phyloP scores from a whole-genome alignment of 2,888 invertebrate genomes.

The Drosophila putrida region DNA sequence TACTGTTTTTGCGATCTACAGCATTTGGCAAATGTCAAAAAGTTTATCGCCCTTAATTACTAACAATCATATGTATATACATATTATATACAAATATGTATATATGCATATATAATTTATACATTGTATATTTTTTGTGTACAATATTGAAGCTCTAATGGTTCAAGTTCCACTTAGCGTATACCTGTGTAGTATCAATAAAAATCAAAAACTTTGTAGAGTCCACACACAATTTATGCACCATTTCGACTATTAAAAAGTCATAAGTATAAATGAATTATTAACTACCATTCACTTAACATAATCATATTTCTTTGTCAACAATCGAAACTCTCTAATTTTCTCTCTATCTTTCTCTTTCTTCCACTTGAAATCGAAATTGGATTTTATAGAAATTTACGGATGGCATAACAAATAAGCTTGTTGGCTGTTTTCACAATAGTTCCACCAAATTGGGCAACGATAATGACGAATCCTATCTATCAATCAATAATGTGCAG shows the following conservation, averaged over 20 bases:
- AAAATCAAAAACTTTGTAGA: conserved; percentile 3
- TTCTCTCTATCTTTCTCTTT: not conserved
- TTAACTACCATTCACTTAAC: not conserved
- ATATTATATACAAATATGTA: not conserved
- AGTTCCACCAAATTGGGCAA: conserved; percentile 50
- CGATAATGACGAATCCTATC: conserved; percentile 56
- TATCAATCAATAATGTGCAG: conserved; percentile 52
- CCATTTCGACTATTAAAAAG: conserved; percentile 9
- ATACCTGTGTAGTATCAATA: not conserved
- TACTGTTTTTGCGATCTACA: conserved; percentile 15
- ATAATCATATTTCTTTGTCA: too few relatives aligned
- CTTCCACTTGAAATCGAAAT: conserved; percentile 41
- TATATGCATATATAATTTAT: conserved; percentile 13
- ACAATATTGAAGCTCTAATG: not conserved
- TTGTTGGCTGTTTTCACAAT: conserved; percentile 90
- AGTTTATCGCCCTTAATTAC: conserved; percentile 71
- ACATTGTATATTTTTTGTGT: not conserved
- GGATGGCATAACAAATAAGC: conserved; percentile 97
- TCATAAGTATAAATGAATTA: conserved; percentile 12
- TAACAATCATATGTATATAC: conserved; percentile 11
- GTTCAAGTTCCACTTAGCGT: not conserved
- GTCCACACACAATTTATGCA: conserved; percentile 1
- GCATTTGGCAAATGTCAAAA: conserved; percentile 59
- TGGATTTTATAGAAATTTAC: conserved; percentile 91
- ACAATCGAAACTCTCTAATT: not conserved